These are phyloP conservation scores for Electrona antarctica DNA, from an alignment of 2,113 vertebrate genomes.

Conservation along the genomic window DNA sequence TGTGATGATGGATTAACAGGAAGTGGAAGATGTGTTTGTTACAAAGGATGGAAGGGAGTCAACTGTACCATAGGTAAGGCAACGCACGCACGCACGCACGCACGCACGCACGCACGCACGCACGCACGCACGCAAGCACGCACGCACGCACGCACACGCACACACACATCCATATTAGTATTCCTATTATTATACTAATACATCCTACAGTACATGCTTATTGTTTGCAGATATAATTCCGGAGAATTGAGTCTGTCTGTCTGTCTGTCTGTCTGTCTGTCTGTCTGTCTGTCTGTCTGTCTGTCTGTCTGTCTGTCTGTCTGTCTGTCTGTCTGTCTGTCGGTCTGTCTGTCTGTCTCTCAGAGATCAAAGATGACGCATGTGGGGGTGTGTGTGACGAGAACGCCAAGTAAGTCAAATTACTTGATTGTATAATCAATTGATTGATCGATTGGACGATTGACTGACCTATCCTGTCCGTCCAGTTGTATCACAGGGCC, in stretches of 20 bases:
- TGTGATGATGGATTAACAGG: slow-evolving; percentile 88
- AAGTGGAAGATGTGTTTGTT: slow-evolving; percentile 87
- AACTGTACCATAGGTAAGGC: slow-evolving; percentile 85
- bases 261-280: neutral
- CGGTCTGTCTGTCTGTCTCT: slow-evolving; percentile 28
- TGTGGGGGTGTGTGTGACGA: slow-evolving; percentile 85
- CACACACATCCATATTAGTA: no score
- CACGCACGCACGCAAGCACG: neutral
- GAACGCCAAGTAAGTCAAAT: slow-evolving; percentile 87
- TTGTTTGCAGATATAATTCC: no score
- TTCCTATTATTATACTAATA: no score
- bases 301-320: slow-evolving; percentile 15
- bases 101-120: neutral
- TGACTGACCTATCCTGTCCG: slow-evolving; percentile 24
- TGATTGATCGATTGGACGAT: neutral
- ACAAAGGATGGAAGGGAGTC: slow-evolving; percentile 87
- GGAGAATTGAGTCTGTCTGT: neutral
- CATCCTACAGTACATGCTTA: no score
- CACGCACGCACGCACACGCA: neutral
- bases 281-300: slow-evolving; percentile 24
- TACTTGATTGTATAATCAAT: neutral
- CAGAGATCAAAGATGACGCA: slow-evolving; percentile 82
- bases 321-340: neutral
- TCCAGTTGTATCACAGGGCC: slow-evolving; percentile 85
- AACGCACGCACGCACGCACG: neutral